Conservation (phyloP, 2,888 invertebrate genomes). For the Eugnorisma glareosa region DNA sequence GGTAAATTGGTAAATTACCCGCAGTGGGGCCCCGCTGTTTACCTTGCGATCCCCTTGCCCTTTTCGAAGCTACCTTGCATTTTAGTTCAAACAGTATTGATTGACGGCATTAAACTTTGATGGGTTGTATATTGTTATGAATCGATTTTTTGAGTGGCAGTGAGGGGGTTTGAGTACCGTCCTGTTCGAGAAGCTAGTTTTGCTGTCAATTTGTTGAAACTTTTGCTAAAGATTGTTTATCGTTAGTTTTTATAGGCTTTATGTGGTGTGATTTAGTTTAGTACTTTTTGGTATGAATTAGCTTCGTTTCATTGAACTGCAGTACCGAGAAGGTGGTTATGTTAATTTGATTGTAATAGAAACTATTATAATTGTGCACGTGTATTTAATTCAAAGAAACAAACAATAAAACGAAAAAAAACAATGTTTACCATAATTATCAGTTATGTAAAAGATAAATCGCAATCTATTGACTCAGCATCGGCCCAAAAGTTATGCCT, state of each 20-base stretch:
- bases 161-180: constrained; percentile 26
- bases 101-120: constrained; percentile 76
- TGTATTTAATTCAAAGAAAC: no score
- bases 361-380: neutral
- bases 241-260: neutral
- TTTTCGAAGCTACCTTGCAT: constrained; percentile 80
- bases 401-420: no score
- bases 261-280: neutral
- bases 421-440: neutral
- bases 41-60: constrained; percentile 78
- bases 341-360: neutral
- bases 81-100: constrained; percentile 78
- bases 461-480: neutral
- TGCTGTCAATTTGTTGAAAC: neutral
- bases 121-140: constrained; percentile 54
- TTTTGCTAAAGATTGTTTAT: neutral
- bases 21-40: constrained; percentile 81
- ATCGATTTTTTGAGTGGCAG: constrained; percentile 58
- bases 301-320: neutral
- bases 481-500: neutral
- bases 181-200: constrained; percentile 14
- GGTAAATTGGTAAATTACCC: constrained; percentile 87
- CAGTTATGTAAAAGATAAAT: neutral
- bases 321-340: neutral
- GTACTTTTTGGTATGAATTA: neutral